Conservation (phyloP, 2,113 vertebrate genomes). For the Casuarius casuarius region DNA sequence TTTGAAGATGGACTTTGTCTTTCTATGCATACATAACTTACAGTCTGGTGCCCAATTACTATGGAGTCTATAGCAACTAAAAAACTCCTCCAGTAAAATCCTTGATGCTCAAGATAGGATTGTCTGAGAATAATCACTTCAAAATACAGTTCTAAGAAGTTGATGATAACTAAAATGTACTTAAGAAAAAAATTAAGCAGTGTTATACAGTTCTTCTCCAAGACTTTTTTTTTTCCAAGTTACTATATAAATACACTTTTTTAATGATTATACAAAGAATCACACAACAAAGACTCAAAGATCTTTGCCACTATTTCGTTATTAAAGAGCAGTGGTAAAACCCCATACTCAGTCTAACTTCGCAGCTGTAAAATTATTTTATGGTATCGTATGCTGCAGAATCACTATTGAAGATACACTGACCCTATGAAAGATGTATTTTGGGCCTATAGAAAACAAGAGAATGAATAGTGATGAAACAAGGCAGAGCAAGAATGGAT, state of each 20-base stretch:
- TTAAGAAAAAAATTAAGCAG: not conserved
- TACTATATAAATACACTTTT: not conserved
- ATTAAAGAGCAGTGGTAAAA: not conserved
- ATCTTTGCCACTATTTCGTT: not conserved
- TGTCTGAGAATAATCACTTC: not conserved
- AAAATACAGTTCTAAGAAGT: not conserved
- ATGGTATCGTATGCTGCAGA: not conserved
- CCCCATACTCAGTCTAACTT: not conserved
- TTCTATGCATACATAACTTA: not conserved
- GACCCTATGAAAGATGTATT: not conserved
- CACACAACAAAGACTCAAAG: not conserved
- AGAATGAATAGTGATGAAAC: not conserved
- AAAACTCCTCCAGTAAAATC: not conserved
- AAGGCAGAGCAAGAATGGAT: not conserved
- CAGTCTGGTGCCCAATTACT: accelerated
- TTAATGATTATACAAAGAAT: not conserved
- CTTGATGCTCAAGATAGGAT: not conserved
- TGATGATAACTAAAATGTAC: not conserved
- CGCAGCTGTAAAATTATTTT: not conserved
- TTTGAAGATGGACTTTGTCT: not conserved
- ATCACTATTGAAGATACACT: not conserved
- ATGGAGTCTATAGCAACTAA: not conserved
- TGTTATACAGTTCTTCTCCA: not conserved
- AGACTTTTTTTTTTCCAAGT: not conserved
- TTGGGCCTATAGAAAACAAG: not conserved